Base-by-base conservation (phyloP, 2,797 vertebrate species). In the Psittacula derbiana region DNA sequence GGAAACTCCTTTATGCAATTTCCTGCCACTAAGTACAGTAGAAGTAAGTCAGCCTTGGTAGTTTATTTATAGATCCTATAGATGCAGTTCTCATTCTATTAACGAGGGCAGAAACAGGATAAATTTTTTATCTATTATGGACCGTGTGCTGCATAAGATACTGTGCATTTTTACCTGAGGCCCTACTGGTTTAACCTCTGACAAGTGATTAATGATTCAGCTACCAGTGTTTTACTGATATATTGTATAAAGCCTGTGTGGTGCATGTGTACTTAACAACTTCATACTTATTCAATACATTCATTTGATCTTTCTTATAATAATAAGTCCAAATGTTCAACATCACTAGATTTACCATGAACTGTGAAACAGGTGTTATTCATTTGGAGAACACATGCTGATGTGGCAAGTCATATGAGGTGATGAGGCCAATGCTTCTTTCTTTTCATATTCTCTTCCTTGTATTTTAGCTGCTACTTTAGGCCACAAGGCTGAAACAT, bases 201-300 rank as follows among this genome's bases (percentile, higher is more conserved):
- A n/a, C 67, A 18, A 36, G 89, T 91, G 93, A 94, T 95, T 50
- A 90, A 97, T 94, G 96, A 74, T 60, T n/a, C 79, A n/a, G 36
- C 46, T 86, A 3, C 16, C 53, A 20, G 41, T 30, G 57, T 55
- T 88, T 67, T 75, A 27, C 76, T 55, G 73, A 1, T 36, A 65
- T 13, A 61, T 74, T 20, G 27, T 70, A 80, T 11, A 20, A n/a
- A 55, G 17, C 23, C 88, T 31, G 28, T 25, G 71, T 47, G 89
- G 55, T 43, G 85, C 62, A 24, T 36, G 36, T 69, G 72, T 65
- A 21, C 40, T 65, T 93, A 80, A 9, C 66, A 64, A 49, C 74
- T 92, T 80, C 50, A 17, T 55, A 55, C 49, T 66, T 72, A 6
- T 36, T 11, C 82, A 13, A 16, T 6, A 16, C 73, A 88, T 85